Conservation (phyloP, 2,797 vertebrate genomes). For the Chelidonichthys spinosus region DNA sequence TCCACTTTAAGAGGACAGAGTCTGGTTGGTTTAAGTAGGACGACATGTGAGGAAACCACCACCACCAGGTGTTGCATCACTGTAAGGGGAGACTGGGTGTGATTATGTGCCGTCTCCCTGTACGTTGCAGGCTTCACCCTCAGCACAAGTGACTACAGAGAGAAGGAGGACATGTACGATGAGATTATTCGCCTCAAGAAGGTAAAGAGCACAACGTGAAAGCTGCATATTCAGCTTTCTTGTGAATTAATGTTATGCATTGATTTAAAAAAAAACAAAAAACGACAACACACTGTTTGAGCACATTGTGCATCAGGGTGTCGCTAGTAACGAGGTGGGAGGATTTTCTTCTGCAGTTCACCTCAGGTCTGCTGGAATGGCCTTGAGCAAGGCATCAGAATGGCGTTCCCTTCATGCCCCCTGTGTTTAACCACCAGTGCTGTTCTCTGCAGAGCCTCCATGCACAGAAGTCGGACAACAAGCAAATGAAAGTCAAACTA, state of each 20-base stretch:
- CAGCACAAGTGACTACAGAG: slow-evolving; percentile 84
- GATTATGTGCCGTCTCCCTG: neutral
- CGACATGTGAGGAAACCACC: no score
- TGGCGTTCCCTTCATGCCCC: neutral
- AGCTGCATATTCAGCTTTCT: neutral
- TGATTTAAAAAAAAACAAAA: neutral
- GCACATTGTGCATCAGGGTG: neutral
- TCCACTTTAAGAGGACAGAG: neutral
- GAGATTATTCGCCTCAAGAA: slow-evolving; percentile 95
- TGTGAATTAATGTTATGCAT: neutral
- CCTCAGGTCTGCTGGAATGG: neutral
- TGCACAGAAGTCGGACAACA: slow-evolving; percentile 87
- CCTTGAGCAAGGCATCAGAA: neutral
- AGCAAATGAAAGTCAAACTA: slow-evolving; percentile 90
- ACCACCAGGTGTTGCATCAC: slow-evolving; percentile 1
- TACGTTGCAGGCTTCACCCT: slow-evolving; percentile 83
- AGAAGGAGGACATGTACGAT: slow-evolving; percentile 95
- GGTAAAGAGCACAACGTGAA: slow-evolving; percentile 73
- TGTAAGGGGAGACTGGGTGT: neutral
- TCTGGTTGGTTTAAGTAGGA: neutral
- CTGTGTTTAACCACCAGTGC: neutral
- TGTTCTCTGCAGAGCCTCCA: slow-evolving; percentile 80
- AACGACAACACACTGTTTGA: neutral
- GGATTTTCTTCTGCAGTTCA: neutral
- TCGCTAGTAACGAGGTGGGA: neutral